phyloP scores from a whole-genome alignment of 2,888 invertebrate species.

The Leucania comma region DNA sequence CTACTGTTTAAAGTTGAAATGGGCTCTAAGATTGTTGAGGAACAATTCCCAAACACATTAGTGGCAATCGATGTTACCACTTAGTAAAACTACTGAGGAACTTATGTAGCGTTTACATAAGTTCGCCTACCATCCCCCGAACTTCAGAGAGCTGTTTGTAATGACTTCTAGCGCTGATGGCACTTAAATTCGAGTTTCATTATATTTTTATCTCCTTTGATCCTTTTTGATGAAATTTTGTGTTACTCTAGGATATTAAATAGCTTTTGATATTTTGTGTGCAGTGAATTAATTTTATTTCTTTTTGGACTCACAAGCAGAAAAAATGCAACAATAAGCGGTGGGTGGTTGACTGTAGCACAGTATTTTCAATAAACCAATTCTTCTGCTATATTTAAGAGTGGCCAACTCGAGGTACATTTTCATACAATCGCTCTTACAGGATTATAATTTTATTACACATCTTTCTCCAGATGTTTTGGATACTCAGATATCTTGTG shows the following conservation, averaged over 20 bases:
- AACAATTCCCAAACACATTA: constrained; percentile 69
- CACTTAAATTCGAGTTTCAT: constrained; percentile 60
- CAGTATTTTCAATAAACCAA: too few species aligned
- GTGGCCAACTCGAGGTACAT: too few species aligned
- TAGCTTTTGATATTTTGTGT: background rate
- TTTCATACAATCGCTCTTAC: too few species aligned
- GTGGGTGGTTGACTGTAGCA: too few species aligned
- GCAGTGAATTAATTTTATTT: background rate
- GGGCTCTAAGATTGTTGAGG: constrained; percentile 64
- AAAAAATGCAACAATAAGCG: background rate
- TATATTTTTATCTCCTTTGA: constrained; percentile 56
- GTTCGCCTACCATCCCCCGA: constrained; percentile 63
- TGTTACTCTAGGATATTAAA: constrained; percentile 2
- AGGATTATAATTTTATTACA: too few species aligned
- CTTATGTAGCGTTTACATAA: constrained; percentile 69
- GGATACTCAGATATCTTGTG: too few species aligned
- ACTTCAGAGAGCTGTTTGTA: constrained; percentile 72
- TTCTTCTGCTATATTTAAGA: too few species aligned
- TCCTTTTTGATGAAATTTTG: constrained; percentile 15
- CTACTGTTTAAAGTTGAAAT: constrained; percentile 61
- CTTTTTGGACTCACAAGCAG: background rate
- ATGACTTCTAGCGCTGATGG: constrained; percentile 74
- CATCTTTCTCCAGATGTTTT: too few species aligned
- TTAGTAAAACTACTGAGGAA: constrained; percentile 69
- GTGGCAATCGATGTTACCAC: constrained; percentile 70